A percentile compares a stretch with the other conserved stretches of the same genome.
Conservation (phyloP, 2,113 vertebrate species). For the Petaurus breviceps region DNA sequence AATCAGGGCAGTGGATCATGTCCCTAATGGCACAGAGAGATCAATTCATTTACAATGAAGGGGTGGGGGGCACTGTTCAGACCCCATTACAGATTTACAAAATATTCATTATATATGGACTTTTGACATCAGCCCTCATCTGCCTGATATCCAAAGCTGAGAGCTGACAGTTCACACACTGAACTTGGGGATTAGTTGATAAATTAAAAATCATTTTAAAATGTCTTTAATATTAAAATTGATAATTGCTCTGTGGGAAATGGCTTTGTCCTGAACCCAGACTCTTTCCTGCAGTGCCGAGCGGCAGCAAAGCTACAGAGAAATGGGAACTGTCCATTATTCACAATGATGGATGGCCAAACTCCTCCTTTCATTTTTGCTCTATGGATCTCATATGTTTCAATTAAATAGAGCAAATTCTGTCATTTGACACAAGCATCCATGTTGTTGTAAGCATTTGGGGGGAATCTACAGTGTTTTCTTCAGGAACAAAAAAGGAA, state of each 20-base stretch:
- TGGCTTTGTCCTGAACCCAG: slow-evolving; percentile 79
- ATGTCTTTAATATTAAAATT: slow-evolving; percentile 80
- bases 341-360: slow-evolving; percentile 76
- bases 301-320: slow-evolving; percentile 71
- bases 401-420: slow-evolving; percentile 73
- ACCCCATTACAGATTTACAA: slow-evolving; percentile 73
- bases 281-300: slow-evolving; percentile 75
- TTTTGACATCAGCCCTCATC: slow-evolving; percentile 66
- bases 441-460: slow-evolving; percentile 46
- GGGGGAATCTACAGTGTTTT: slow-evolving; percentile 18
- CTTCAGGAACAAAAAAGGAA: slow-evolving; percentile 11
- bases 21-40: slow-evolving; percentile 70
- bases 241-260: slow-evolving; percentile 81
- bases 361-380: slow-evolving; percentile 65
- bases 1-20: slow-evolving; percentile 56
- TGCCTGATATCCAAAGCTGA: slow-evolving; percentile 66
- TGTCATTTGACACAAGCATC: slow-evolving; percentile 64
- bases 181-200: slow-evolving; percentile 73
- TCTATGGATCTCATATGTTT: slow-evolving; percentile 68
- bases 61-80: slow-evolving; percentile 26
- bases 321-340: slow-evolving; percentile 70
- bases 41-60: slow-evolving; percentile 73
- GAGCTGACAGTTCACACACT: slow-evolving; percentile 70
- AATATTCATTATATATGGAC: slow-evolving; percentile 74
- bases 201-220: slow-evolving; percentile 82